Conservation (phyloP, 2,113 vertebrate genomes). For the Triplophysa rosa region DNA sequence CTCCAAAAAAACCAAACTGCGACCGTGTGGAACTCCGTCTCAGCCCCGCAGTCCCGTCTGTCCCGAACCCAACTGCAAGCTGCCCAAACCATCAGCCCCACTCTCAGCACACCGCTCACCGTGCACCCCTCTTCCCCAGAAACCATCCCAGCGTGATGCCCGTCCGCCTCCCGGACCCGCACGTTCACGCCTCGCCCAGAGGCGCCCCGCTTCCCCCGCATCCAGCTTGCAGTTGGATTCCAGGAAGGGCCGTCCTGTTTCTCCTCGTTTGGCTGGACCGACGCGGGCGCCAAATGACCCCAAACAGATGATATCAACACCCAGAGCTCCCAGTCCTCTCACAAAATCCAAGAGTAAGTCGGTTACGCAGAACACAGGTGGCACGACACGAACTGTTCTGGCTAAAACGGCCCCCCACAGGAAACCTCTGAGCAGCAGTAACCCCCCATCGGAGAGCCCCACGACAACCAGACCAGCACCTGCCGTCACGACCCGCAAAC, state of each 20-base stretch:
- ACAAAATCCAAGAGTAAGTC: slow-evolving; percentile 16
- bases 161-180: slow-evolving; percentile 57
- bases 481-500: slow-evolving; percentile 36
- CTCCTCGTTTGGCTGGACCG: slow-evolving; percentile 38
- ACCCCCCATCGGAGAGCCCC: background rate
- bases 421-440: slow-evolving; percentile 50
- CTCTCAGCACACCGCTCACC: background rate
- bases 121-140: slow-evolving; percentile 48
- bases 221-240: slow-evolving; percentile 61
- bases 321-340: background rate
- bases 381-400: background rate
- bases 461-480: slow-evolving; percentile 56
- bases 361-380: background rate
- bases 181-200: slow-evolving; percentile 61
- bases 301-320: slow-evolving; percentile 39
- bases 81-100: slow-evolving; percentile 68
- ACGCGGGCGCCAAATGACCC: slow-evolving; percentile 40
- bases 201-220: slow-evolving; percentile 64
- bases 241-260: slow-evolving; percentile 57
- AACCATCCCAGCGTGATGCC: slow-evolving; percentile 47
- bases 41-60: slow-evolving; percentile 64
- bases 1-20: slow-evolving; percentile 58
- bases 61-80: slow-evolving; percentile 75
- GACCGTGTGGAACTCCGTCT: slow-evolving; percentile 53
- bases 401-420: slow-evolving; percentile 13